Percentiles rank a stretch among this genome's conserved stretches.
Evolutionary conservation across 2,797 vertebrate genomes (phyloP).

Genomic region (Leptodactylus fallax): DNA sequence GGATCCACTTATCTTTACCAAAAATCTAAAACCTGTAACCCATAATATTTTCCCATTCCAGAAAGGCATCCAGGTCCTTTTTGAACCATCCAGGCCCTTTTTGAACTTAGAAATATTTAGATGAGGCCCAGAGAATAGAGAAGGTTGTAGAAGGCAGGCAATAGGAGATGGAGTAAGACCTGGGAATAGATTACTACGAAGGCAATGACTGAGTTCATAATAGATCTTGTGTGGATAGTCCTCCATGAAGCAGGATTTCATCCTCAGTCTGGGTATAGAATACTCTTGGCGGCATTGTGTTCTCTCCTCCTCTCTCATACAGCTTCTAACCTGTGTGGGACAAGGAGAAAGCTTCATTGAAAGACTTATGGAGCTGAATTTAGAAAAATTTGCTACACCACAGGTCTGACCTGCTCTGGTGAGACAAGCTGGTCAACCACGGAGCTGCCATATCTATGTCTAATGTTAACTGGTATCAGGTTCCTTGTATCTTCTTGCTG

Average conservation of each 20-base stretch:
- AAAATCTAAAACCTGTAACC: too few species aligned
- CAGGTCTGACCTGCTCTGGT: conserved; percentile 68
- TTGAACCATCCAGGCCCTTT: too few species aligned
- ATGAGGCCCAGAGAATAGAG: not conserved
- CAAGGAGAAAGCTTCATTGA: not conserved
- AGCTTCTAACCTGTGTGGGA: conserved; percentile 65
- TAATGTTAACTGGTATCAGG: conserved; percentile 65
- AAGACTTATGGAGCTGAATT: not conserved
- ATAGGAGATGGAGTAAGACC: conserved; percentile 67
- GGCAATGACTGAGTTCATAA: conserved; percentile 72
- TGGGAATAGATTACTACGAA: conserved; percentile 76
- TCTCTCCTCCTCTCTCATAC: conserved; percentile 56
- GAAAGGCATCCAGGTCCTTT: too few species aligned
- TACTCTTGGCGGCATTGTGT: not conserved
- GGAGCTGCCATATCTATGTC: conserved; percentile 68
- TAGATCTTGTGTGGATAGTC: conserved; percentile 69
- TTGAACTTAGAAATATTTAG: not conserved
- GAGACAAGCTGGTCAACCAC: conserved; percentile 66
- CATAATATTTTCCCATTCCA: too few species aligned
- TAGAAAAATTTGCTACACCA: not conserved
- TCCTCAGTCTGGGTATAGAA: not conserved
- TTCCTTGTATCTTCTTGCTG: conserved; percentile 59
- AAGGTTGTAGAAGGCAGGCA: not conserved
- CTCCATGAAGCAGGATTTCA: conserved; percentile 41
- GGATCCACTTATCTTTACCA: too few species aligned